Evolutionary conservation across 2,113 vertebrate genomes (phyloP).

Genomic region (Lophura nycthemera): DNA sequence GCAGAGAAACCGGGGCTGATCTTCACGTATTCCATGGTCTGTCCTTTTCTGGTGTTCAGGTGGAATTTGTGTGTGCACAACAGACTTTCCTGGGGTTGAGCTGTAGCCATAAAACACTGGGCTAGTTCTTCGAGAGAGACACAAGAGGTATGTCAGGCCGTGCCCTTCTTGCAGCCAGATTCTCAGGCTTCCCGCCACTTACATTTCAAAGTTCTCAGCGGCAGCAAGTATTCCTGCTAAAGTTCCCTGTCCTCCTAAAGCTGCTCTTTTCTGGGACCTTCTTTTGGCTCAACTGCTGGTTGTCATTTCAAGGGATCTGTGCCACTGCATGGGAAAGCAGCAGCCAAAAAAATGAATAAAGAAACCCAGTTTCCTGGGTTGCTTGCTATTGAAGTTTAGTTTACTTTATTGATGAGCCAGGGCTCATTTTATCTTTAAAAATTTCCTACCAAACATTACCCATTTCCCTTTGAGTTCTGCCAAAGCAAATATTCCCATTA

Average conservation of each 20-base stretch:
- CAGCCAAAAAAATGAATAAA: slow-evolving; percentile 19
- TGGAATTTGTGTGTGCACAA: background rate
- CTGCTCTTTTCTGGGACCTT: slow-evolving; percentile 29
- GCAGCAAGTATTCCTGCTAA: background rate
- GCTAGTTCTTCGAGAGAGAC: background rate
- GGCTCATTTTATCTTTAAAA: slow-evolving; percentile 17
- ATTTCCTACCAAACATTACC: slow-evolving; percentile 14
- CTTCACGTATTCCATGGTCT: background rate
- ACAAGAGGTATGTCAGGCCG: background rate
- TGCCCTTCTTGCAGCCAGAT: slow-evolving; percentile 8
- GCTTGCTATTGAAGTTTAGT: slow-evolving; percentile 9
- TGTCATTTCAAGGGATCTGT: slow-evolving; percentile 50
- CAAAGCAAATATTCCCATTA: slow-evolving; percentile 25
- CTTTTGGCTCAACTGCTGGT: slow-evolving; percentile 11
- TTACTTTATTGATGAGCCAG: slow-evolving; percentile 38
- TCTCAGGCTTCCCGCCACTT: background rate
- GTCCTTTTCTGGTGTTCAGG: background rate
- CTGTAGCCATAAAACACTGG: background rate
- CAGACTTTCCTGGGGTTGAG: background rate
- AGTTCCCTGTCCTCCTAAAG: background rate
- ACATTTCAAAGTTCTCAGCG: slow-evolving; percentile 14
- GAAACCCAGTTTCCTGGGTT: slow-evolving; percentile 26
- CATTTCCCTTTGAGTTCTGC: background rate
- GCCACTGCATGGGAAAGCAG: background rate
- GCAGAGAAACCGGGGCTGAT: background rate